These are phyloP conservation scores for Cataglyphis albicans DNA, from an alignment of 2,888 invertebrate genomes.

Conservation along the genomic window DNA sequence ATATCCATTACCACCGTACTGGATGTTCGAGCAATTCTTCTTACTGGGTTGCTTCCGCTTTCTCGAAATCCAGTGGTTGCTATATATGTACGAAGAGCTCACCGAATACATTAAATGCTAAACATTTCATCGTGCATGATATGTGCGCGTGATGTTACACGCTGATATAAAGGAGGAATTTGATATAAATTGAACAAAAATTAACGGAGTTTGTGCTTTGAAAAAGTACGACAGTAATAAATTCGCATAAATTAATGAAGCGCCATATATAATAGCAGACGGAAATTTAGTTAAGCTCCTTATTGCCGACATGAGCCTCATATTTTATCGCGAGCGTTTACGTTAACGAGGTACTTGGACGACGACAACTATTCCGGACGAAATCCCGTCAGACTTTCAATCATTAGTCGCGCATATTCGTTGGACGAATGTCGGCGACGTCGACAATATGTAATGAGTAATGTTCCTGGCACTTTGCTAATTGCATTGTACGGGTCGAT, in stretches of 20 bases:
- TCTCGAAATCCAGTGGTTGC: constrained; percentile 43
- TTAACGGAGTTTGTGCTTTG: background rate
- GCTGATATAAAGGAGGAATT: background rate
- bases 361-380: constrained; percentile 40
- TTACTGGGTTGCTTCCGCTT: constrained; percentile 19
- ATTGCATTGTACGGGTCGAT: constrained; percentile 71
- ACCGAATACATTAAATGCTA: constrained; percentile 37
- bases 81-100: constrained; percentile 8
- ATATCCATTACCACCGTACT: constrained; percentile 36
- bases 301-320: constrained; percentile 34
- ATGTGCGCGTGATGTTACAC: background rate
- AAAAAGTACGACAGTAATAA: background rate
- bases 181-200: constrained; percentile 2
- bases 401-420: constrained; percentile 61
- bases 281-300: constrained; percentile 20
- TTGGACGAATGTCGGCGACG: constrained; percentile 57
- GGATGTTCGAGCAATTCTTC: constrained; percentile 47
- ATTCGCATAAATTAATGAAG: constrained; percentile 21
- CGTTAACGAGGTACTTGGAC: constrained; percentile 44
- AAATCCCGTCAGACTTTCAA: constrained; percentile 55
- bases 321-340: constrained; percentile 38
- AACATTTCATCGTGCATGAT: constrained; percentile 29
- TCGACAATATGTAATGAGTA: constrained; percentile 71
- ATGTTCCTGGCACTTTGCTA: constrained; percentile 74
- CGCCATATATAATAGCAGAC: background rate